Base-by-base conservation (phyloP, 2,888 invertebrate species). In the Drosophila atroscutellata region DNA sequence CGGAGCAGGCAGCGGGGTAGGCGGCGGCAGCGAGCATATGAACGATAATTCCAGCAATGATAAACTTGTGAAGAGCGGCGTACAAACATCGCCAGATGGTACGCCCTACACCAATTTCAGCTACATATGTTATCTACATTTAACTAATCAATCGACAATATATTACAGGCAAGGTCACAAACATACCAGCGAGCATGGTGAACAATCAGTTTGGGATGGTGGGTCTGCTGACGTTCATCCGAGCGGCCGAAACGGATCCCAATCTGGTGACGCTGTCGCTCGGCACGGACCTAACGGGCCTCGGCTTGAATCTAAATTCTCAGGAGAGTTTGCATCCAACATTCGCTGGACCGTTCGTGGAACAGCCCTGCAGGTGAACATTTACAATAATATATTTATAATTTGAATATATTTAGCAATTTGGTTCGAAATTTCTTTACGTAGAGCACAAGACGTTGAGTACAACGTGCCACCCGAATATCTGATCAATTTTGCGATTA, bases 181-280 rank as follows among this genome's bases (percentile, higher is more conserved):
- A 99, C 94, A 99, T 99, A 94, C 99, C 99, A 76, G 96, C 96
- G 84, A 98, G 98, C 92, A 99, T 99, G 99, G 98, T 99, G 82
- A 97, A 97, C 90, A 99, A 99, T 94, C 99, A 99, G 94, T 99
- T 99, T 93, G 99, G 99, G 89, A 99, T 99, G 95, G 99, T 99
- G 83, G 99, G 99, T 55, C 95, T 99, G 88, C 94, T 99, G 93
- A 98, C 99, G 85, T 99, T 99, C 94, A 99, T 99, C 89, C 95
- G 99, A 92, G 98, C 99, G 79, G 98, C 99, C 75, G 99, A 99
- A 94, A 97, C 98, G 68, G 99, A 99, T 94, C 98, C 98, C 62
- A 98, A 98, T 94, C 95, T 99, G 91, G 98, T 99, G 83, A 98
- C 98, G 71, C 94, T 99, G 92, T 99, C 99, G 72, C 95, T 99